phyloP scores from a whole-genome alignment of 2,888 invertebrate species.

The Sinotaia quadrata region DNA sequence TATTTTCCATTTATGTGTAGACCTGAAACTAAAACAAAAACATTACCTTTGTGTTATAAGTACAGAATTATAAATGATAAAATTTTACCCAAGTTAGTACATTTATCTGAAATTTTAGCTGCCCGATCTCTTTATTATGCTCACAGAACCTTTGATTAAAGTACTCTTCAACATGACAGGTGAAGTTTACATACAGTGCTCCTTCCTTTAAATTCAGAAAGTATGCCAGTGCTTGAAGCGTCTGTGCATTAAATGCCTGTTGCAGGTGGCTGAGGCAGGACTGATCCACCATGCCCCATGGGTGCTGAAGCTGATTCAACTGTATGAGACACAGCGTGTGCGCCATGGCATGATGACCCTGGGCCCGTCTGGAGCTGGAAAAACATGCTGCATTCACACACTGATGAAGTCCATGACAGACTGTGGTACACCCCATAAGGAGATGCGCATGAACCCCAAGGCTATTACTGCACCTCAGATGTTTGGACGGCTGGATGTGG shows the following conservation, averaged over 20 bases:
- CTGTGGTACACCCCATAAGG: slow-evolving; percentile 88
- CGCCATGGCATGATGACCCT: slow-evolving; percentile 74
- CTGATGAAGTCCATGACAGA: slow-evolving; percentile 92
- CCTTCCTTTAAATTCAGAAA: no score
- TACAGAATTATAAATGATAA: not conserved
- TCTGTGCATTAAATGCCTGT: no score
- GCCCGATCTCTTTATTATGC: no score
- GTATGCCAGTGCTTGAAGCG: no score
- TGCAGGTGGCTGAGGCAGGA: slow-evolving; percentile 74
- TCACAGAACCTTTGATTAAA: no score
- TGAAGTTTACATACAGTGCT: no score
- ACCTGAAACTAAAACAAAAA: not conserved
- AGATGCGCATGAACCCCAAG: slow-evolving; percentile 99
- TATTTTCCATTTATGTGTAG: not conserved
- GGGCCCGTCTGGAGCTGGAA: slow-evolving; percentile 74
- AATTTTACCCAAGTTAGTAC: not conserved
- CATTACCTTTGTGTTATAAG: not conserved
- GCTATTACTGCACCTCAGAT: slow-evolving; percentile 97
- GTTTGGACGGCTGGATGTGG: slow-evolving; percentile 96
- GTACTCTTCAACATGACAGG: no score
- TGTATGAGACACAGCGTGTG: slow-evolving; percentile 74
- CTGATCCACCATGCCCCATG: slow-evolving; percentile 94
- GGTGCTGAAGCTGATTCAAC: slow-evolving; percentile 93
- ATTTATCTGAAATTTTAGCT: no score
- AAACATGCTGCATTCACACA: slow-evolving; percentile 90